Evolutionary conservation across 2,888 invertebrate genomes (phyloP), one percentile per base, ranked within the genome.

Genomic region (Eubasilissa splendida): DNA sequence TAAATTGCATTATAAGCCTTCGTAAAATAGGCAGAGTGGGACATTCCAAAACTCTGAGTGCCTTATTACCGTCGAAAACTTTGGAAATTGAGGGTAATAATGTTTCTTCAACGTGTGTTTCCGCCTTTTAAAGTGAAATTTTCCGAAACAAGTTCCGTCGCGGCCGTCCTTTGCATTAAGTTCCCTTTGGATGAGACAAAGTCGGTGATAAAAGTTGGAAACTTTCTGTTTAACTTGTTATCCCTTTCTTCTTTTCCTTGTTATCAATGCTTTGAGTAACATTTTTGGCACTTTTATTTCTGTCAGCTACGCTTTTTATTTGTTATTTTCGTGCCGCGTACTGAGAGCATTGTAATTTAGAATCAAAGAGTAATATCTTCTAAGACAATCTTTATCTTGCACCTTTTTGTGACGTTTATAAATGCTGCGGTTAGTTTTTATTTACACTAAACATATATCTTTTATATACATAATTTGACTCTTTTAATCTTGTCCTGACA

Each of bases 91-190:
- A 75, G 74, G 77, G 66, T 76, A 78, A 73, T 80, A 80, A 80
- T 78, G 73, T 70, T 80, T 80, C 80, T 80, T 83, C 73, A 77
- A 74, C 79, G 80, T 81, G 76, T 75, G 79, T 81, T 83, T 70
- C 79, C 71, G 65, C 73, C 77, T 83, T 79, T 81, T 81, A 79
- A 81, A 83, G 76, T 81, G 75, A 83, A 83, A 79, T 81, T 83
- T 79, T 76, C 66, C 54, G 79, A 63, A 70, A 70, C 53, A 76
- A 79, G 77, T 77, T 80, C 76, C 63, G 71, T 63, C 52, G 50
- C 56, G 42, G 70, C 54, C 76, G 73, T 80, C 77, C 58, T 76
- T 73, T 80, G 80, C 80, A 76, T 76, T 76, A 71, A 77, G 59
- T 77, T 76, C 60, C 76, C 63, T 77, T 73, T 80, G 56, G 80